These are phyloP conservation scores for Epirrita christyi DNA, from an alignment of 2,888 invertebrate species.

Conservation along the genomic window DNA sequence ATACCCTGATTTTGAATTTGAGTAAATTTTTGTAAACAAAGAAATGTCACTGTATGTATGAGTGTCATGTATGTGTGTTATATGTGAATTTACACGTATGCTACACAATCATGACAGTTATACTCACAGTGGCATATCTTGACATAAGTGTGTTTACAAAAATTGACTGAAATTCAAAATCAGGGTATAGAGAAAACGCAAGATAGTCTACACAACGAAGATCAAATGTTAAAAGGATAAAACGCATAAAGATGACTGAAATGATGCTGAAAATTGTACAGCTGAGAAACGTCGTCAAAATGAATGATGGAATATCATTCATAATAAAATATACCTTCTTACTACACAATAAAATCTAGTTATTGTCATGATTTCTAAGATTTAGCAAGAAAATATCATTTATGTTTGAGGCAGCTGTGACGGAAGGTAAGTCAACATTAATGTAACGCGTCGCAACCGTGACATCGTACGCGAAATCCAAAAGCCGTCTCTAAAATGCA, in stretches of 20 bases:
- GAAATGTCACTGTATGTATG: no score
- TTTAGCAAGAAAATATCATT: constrained; percentile 44
- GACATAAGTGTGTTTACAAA: no score
- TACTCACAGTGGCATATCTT: no score
- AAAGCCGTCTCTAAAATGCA: constrained; percentile 70
- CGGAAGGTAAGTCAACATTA: constrained; percentile 84
- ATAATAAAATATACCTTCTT: background rate
- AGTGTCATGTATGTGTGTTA: no score
- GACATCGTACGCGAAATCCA: constrained; percentile 80
- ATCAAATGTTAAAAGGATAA: no score
- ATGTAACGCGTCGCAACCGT: constrained; percentile 80
- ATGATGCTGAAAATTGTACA: background rate
- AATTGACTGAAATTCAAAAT: no score
- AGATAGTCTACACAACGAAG: no score
- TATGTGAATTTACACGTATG: no score
- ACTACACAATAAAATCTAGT: constrained; percentile 14
- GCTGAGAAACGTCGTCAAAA: background rate
- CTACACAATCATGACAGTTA: no score
- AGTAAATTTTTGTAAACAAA: no score
- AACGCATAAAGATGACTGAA: background rate
- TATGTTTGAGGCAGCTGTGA: constrained; percentile 72
- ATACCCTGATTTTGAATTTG: no score
- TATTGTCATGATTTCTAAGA: constrained; percentile 33
- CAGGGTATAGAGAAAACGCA: no score
- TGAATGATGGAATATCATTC: background rate